Base-by-base conservation (phyloP, 2,797 vertebrate genomes). In the Bradypodion ventrale region DNA sequence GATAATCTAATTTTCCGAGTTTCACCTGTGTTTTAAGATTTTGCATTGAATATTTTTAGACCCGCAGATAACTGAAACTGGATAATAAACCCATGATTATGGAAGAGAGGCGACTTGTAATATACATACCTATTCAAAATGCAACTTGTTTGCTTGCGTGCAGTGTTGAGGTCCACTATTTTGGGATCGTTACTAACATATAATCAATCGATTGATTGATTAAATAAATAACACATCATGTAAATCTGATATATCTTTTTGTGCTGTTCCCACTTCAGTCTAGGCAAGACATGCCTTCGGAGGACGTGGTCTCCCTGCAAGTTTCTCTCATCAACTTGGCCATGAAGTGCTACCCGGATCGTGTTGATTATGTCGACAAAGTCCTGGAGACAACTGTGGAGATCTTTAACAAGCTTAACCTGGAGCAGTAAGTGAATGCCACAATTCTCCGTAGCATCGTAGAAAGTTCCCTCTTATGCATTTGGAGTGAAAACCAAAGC, bases 261-360 rank as follows among this genome's bases (percentile, higher is more conserved):
- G 0, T 82, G 3, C 21, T 90, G 62, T 89, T 78, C 86, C 82
- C 27, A 83, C 91, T 93, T 49, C 93, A 99, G 99, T 99, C 99
- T 85, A 97, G 99, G 37, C 98, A 99, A 94, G 99, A 99, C 91
- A 99, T 99, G 99, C 98, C 98, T 2, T 99, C 99, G 2, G 98
- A 99, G 90, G 99, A 99, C 73, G 98, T 99, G 56, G 98, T 99
- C 12, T 99, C 98, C 56, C 95, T 99, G 75, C 99, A 99, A 96
- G 99, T 99, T 77, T 99, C 98, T 46, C 98, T 99, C 88, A 99
- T 99, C 90, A 99, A 99, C 91, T 91, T 99, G 92, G 98, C 99
- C 27, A 99, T 99, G 98, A 99, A 99, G 85, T 99, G 98, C 92
- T 99, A 99, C 92, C 99, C 98, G 0, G 98, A 99, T 19, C 97